phyloP scores from a whole-genome alignment of 2,113 vertebrate genomes.

The Strix aluco region DNA sequence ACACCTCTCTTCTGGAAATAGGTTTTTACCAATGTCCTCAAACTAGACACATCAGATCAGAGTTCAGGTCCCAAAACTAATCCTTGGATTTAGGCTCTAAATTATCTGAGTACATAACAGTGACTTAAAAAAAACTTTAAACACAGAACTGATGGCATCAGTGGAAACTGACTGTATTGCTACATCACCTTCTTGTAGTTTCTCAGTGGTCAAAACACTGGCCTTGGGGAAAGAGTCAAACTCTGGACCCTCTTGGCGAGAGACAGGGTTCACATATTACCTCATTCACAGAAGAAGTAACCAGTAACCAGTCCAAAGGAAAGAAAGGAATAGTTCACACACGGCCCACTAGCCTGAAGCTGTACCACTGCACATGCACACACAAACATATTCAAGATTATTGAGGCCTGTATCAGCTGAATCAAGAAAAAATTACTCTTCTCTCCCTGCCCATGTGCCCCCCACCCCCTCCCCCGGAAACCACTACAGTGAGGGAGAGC shows the following conservation, averaged over 20 bases:
- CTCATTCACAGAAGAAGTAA: background rate
- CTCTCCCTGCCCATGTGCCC: too few relatives aligned
- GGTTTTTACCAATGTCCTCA: background rate
- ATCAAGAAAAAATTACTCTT: background rate
- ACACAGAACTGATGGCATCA: background rate
- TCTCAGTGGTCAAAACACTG: background rate
- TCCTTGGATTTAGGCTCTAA: background rate
- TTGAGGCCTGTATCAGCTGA: background rate
- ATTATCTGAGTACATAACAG: background rate
- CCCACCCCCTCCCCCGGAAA: rapidly evolving
- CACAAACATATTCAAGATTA: background rate
- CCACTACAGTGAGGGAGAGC: rapidly evolving
- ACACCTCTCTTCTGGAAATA: background rate
- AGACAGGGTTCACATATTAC: background rate
- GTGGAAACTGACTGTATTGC: background rate
- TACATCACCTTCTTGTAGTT: background rate
- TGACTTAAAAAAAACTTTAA: rapidly evolving
- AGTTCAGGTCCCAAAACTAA: background rate
- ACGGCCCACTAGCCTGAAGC: background rate
- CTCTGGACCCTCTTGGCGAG: background rate
- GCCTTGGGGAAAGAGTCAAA: background rate
- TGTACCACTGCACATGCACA: background rate
- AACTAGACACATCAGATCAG: background rate
- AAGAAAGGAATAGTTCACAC: background rate
- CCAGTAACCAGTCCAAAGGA: background rate